A percentile compares a stretch with the other conserved stretches of the same genome.
phyloP scores from a whole-genome alignment of 2,888 invertebrate genomes.

The Agrilus cyanescens region DNA sequence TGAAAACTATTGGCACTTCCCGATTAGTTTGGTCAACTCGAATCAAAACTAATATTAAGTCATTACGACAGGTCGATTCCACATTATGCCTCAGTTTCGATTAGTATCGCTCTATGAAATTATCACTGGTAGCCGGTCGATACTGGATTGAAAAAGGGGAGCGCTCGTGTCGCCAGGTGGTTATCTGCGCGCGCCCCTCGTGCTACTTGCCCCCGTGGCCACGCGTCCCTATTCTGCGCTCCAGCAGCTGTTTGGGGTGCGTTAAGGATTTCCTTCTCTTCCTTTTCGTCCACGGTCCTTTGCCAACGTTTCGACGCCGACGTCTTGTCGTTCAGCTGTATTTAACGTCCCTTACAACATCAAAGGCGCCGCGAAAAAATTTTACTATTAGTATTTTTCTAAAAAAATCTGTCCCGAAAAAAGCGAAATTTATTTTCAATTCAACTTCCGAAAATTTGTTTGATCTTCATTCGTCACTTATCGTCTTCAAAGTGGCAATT shows the following conservation, averaged over 20 bases:
- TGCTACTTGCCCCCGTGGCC: conserved; percentile 25
- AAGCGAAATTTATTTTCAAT: too few relatives aligned
- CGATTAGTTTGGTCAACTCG: not conserved
- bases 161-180: conserved; percentile 38
- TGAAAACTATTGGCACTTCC: not conserved
- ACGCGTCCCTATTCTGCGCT: conserved; percentile 13
- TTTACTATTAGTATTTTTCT: too few relatives aligned
- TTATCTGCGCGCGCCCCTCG: conserved; percentile 35
- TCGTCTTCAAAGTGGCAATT: too few relatives aligned
- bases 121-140: conserved; percentile 36
- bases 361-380: too few relatives aligned
- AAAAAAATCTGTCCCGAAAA: too few relatives aligned
- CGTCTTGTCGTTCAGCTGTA: too few relatives aligned
- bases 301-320: too few relatives aligned
- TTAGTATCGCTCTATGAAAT: conserved; percentile 21
- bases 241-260: conserved; percentile 19
- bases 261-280: too few relatives aligned
- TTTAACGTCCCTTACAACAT: too few relatives aligned
- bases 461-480: too few relatives aligned
- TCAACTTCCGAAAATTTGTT: too few relatives aligned
- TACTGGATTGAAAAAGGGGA: conserved; percentile 36
- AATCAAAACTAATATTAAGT: conserved; percentile 1
- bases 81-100: conserved; percentile 18
- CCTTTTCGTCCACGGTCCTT: too few relatives aligned
- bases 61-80: conserved; percentile 15